Conservation (phyloP, 1,140 invertebrate species). For the Chironomus tepperi region DNA sequence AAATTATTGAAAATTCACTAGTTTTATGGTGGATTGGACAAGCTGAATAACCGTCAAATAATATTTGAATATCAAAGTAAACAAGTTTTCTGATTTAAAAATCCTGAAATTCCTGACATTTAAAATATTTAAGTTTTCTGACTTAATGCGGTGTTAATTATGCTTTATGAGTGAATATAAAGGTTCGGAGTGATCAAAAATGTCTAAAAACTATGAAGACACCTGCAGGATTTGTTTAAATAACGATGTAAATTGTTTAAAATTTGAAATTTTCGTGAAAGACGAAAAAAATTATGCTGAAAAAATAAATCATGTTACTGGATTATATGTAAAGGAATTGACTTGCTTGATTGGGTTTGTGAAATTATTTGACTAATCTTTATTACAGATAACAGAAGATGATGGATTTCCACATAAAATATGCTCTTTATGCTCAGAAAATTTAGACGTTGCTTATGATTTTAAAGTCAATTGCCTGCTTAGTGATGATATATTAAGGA, state of each 20-base stretch:
- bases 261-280: not conserved
- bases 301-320: not conserved
- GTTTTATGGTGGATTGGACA: slow-evolving; percentile 29
- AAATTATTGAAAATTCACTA: slow-evolving; percentile 30
- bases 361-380: not conserved
- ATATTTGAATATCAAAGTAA: too few species aligned
- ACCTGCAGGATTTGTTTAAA: not conserved
- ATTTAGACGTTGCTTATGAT: not conserved
- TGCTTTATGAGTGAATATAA: too few species aligned
- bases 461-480: not conserved
- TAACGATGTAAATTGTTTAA: not conserved
- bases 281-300: not conserved
- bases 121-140: too few species aligned
- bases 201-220: too few species aligned
- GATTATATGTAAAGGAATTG: not conserved
- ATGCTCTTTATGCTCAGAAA: not conserved
- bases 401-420: not conserved
- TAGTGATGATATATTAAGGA: not conserved
- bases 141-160: too few species aligned
- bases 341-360: not conserved
- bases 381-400: not conserved
- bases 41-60: too few species aligned
- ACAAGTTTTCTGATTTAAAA: too few species aligned
- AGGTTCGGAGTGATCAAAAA: too few species aligned
- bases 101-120: too few species aligned